Conservation (phyloP, 1,140 invertebrate species). For the Parapsyche elsis region DNA sequence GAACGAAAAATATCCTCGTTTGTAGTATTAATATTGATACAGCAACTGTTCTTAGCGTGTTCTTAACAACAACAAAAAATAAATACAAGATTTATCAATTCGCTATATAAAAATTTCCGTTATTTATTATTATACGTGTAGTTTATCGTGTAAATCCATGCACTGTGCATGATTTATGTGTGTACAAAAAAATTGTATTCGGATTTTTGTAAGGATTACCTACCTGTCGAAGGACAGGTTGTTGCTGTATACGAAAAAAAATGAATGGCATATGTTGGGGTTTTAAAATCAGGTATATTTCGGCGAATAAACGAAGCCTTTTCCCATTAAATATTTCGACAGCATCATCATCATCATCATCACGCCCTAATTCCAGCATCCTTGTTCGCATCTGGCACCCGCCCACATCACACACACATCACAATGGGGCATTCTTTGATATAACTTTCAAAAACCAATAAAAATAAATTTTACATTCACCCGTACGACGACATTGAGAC, state of each 20-base stretch:
- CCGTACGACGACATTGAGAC: not conserved
- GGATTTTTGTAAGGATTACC: slow-evolving; percentile 2
- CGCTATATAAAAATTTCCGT: not conserved
- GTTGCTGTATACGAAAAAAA: not conserved
- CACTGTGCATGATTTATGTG: not conserved
- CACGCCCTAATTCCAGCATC: slow-evolving; percentile 17
- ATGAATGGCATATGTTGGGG: slow-evolving; percentile 14
- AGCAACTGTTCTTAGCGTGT: not conserved
- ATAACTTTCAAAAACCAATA: slow-evolving; percentile 25
- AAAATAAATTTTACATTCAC: slow-evolving; percentile 20
- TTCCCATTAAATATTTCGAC: slow-evolving; percentile 5
- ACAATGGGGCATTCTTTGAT: slow-evolving; percentile 17
- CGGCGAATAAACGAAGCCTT: slow-evolving; percentile 30
- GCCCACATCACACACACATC: slow-evolving; percentile 1
- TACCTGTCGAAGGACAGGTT: not conserved
- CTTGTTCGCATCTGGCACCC: slow-evolving; percentile 16
- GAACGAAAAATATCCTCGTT: not conserved
- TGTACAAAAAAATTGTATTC: too few relatives aligned
- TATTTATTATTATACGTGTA: slow-evolving; percentile 1
- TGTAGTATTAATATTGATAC: not conserved
- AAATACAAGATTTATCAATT: slow-evolving; percentile 22
- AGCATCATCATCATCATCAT: slow-evolving; percentile 26
- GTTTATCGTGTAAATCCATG: not conserved
- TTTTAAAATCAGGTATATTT: slow-evolving; percentile 29
- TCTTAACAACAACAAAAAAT: not conserved